These are phyloP conservation scores for Chelonia mydas DNA, from an alignment of 2,797 vertebrate species.

Conservation along the genomic window DNA sequence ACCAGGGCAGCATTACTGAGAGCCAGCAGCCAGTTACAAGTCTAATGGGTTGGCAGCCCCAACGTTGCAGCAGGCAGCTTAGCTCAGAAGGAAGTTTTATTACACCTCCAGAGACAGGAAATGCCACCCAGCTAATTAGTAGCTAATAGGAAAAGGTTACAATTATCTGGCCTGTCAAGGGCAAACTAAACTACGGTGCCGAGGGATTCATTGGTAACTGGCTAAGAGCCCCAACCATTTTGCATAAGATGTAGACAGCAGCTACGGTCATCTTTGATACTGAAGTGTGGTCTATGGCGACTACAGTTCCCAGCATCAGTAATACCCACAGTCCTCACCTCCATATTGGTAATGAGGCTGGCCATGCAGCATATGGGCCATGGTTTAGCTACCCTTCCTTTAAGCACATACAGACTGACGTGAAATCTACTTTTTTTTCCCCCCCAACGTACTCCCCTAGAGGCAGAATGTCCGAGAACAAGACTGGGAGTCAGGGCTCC, in stretches of 20 bases:
- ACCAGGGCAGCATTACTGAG: background rate
- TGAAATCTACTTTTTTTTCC: background rate
- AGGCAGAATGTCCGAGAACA: background rate
- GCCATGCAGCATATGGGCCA: background rate
- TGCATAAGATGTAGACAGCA: background rate
- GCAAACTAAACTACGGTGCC: background rate
- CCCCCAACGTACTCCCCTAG: background rate
- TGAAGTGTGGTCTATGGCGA: background rate
- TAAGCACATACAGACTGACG: background rate
- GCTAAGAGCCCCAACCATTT: background rate
- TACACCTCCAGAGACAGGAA: conserved; percentile 7
- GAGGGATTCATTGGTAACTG: background rate
- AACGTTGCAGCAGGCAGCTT: background rate
- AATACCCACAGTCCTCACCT: background rate
- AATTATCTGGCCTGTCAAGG: background rate
- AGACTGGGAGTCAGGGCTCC: background rate
- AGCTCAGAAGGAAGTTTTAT: background rate
- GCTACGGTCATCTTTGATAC: background rate
- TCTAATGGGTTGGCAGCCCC: background rate
- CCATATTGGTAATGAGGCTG: background rate
- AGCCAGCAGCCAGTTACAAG: background rate
- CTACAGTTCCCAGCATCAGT: background rate
- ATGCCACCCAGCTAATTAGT: background rate
- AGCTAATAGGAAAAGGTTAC: background rate
- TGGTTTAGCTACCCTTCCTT: background rate